Evolutionary conservation across 53 echinoderm and acorn worm genomes (phyloP).

Genomic region (Antedon mediterranea): DNA sequence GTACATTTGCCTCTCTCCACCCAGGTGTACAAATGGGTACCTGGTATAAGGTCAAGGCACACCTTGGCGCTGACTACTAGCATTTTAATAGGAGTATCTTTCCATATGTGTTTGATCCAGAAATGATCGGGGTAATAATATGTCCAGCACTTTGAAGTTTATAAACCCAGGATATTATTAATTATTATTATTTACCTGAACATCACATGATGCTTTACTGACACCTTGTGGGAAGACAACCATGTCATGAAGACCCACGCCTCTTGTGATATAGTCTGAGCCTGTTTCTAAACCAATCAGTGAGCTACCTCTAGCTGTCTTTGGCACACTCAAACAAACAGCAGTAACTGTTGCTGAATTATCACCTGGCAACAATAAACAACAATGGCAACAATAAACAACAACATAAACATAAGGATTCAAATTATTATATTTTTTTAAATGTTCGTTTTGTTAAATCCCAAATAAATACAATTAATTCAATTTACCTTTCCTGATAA

Average conservation of each 20-base stretch:
- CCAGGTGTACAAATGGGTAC: no score
- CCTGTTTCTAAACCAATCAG: conserved; percentile 81
- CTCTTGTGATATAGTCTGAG: conserved; percentile 86
- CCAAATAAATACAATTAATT: neutral
- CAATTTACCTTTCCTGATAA: conserved; percentile 53
- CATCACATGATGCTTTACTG: conserved; percentile 77
- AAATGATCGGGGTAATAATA: no score
- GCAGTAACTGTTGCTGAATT: conserved; percentile 56
- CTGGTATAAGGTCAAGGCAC: no score
- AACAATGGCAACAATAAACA: conserved; percentile 5
- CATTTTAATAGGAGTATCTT: no score
- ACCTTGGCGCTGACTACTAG: no score
- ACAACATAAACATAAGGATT: no score
- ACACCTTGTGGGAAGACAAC: conserved; percentile 86
- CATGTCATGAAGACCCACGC: conserved; percentile 58
- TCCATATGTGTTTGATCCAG: no score
- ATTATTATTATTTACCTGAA: conserved; percentile 43
- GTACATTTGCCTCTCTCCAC: no score
- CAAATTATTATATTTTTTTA: no score
- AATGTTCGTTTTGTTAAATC: no score
- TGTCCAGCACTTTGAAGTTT: neutral
- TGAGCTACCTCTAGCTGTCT: conserved; percentile 61
- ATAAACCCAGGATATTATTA: no score
- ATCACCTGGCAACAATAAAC: conserved; percentile 39
- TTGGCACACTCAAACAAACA: conserved; percentile 82